Percentiles rank a stretch among this genome's conserved stretches.
Conservation (phyloP, 1,140 invertebrate species). For the Drosophila pseudoananassae region DNA sequence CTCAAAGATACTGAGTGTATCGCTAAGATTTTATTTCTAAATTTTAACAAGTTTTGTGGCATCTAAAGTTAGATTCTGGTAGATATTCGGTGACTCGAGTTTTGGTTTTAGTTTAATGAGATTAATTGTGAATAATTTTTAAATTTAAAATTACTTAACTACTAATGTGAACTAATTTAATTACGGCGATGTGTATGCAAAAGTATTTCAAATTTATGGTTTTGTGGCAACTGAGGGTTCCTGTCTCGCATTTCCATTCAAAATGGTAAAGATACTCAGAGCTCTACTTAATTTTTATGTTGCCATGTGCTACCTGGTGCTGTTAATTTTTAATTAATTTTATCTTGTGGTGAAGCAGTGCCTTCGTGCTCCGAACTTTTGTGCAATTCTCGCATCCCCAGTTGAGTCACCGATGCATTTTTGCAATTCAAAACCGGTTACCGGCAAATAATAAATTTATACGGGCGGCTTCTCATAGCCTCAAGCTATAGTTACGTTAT, state of each 20-base stretch:
- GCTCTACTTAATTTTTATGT: background rate
- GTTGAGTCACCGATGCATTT: slow-evolving; percentile 63
- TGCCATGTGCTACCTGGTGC: background rate
- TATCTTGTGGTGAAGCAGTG: background rate
- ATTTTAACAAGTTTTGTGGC: slow-evolving; percentile 40
- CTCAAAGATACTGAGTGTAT: slow-evolving; percentile 16
- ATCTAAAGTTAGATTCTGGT: slow-evolving; percentile 11
- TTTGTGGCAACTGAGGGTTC: slow-evolving; percentile 13
- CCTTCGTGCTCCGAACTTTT: background rate
- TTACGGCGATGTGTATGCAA: background rate
- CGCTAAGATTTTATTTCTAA: slow-evolving; percentile 27
- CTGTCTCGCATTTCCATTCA: slow-evolving; percentile 6
- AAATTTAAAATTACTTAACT: slow-evolving; percentile 7
- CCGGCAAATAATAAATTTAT: slow-evolving; percentile 59
- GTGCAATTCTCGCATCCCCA: slow-evolving; percentile 24
- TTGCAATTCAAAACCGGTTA: slow-evolving; percentile 70
- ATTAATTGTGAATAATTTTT: slow-evolving; percentile 4
- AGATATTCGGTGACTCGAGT: background rate
- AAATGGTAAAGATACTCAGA: slow-evolving; percentile 13
- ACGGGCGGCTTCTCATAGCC: slow-evolving; percentile 18
- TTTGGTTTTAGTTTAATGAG: background rate
- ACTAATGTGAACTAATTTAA: slow-evolving; percentile 10
- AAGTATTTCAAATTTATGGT: background rate
- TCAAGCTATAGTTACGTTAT: slow-evolving; percentile 46
- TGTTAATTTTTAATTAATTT: background rate